Conservation (phyloP, 2,113 vertebrate genomes). For the Accipiter cooperii region DNA sequence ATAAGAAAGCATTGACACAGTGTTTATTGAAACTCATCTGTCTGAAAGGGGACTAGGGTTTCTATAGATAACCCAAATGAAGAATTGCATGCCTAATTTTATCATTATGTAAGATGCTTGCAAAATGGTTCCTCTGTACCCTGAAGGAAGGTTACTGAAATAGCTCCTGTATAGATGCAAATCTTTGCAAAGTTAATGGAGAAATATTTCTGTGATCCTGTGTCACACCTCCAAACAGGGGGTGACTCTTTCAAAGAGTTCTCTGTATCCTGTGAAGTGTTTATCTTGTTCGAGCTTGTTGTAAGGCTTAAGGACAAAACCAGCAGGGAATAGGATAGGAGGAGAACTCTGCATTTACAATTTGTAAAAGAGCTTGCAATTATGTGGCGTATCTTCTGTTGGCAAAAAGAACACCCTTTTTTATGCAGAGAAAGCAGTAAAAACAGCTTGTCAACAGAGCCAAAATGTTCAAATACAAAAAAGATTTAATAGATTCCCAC, state of each 20-base stretch:
- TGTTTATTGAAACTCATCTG: conserved; percentile 60
- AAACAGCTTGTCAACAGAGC: not conserved
- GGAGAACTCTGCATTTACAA: not conserved
- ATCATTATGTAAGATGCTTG: not conserved
- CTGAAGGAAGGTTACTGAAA: not conserved
- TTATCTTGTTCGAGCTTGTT: not conserved
- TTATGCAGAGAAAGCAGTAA: not conserved
- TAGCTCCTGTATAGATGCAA: not conserved
- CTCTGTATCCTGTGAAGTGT: not conserved
- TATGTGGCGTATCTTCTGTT: not conserved
- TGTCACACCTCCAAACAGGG: conserved; percentile 11
- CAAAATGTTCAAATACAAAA: not conserved
- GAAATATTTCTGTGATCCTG: conserved; percentile 31
- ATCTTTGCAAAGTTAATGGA: not conserved
- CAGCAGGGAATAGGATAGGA: not conserved
- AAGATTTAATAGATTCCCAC: not conserved
- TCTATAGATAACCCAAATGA: conserved; percentile 2
- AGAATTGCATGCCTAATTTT: conserved; percentile 11
- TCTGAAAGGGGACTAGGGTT: conserved; percentile 10
- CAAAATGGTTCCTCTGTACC: not conserved
- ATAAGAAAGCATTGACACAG: conserved; percentile 21
- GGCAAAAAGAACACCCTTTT: not conserved
- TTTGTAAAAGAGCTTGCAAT: not conserved
- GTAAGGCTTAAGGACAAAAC: not conserved
- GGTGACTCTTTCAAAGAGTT: not conserved